Conservation (phyloP, 2,797 vertebrate genomes). For the Microchirus variegatus region DNA sequence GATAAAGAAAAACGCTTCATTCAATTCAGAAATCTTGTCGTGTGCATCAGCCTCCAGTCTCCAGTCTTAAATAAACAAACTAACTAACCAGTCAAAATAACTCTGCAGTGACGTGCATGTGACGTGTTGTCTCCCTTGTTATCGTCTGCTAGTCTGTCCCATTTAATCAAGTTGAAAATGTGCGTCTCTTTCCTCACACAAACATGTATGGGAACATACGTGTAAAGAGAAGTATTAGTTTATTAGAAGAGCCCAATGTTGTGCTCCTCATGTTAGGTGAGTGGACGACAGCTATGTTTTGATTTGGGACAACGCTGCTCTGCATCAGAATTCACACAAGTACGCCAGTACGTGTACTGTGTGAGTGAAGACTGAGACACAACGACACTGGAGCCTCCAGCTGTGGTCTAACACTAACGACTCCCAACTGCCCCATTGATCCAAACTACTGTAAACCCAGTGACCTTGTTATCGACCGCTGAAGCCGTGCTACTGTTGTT, state of each 20-base stretch:
- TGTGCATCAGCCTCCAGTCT: slow-evolving; percentile 39
- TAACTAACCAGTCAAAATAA: slow-evolving; percentile 42
- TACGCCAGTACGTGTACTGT: neutral
- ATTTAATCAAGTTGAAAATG: slow-evolving; percentile 9
- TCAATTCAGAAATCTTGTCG: slow-evolving; percentile 37
- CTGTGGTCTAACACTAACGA: slow-evolving; percentile 32
- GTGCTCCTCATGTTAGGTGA: too few relatives aligned
- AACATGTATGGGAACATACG: too few relatives aligned
- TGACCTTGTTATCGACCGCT: slow-evolving; percentile 27
- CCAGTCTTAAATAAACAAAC: slow-evolving; percentile 65
- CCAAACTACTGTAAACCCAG: slow-evolving; percentile 24
- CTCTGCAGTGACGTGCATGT: slow-evolving; percentile 65
- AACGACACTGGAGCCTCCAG: slow-evolving; percentile 8
- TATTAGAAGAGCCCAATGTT: too few relatives aligned
- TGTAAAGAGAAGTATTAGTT: too few relatives aligned
- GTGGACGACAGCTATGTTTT: too few relatives aligned
- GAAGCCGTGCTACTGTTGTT: slow-evolving; percentile 13
- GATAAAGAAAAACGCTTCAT: too few relatives aligned
- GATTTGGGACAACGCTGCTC: neutral
- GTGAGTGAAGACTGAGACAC: neutral
- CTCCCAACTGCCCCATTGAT: slow-evolving; percentile 9
- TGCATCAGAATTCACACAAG: too few relatives aligned
- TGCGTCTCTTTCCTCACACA: slow-evolving; percentile 12
- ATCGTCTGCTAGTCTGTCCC: slow-evolving; percentile 30
- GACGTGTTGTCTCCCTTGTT: slow-evolving; percentile 14